Evolutionary conservation across 1,140 invertebrate species (phyloP).

Genomic region (Gyrodactylus bullatarudis): DNA sequence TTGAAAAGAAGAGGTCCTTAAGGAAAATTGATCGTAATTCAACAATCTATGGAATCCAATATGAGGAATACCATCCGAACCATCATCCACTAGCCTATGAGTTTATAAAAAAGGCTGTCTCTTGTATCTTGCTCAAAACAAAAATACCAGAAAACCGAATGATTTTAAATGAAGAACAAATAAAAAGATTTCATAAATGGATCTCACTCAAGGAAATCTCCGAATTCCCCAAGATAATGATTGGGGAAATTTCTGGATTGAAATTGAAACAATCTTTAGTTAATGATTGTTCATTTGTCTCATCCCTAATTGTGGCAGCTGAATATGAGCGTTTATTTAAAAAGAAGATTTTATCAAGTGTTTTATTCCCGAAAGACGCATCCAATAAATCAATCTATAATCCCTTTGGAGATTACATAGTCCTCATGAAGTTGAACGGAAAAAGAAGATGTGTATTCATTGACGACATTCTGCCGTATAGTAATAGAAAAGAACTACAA

Average conservation of each 20-base stretch:
- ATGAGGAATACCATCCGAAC: no score
- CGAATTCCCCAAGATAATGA: background rate
- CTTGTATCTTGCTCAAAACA: no score
- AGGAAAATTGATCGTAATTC: no score
- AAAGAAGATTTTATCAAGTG: background rate
- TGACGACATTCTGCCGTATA: background rate
- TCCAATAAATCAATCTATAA: conserved; percentile 51
- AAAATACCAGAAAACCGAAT: no score
- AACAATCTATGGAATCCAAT: no score
- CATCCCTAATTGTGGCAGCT: background rate
- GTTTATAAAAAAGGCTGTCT: no score
- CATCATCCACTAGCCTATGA: no score
- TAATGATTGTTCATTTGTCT: background rate
- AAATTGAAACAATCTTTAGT: background rate
- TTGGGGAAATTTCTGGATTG: background rate
- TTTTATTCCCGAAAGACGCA: conserved; percentile 63
- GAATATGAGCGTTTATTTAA: background rate
- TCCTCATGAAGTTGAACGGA: conserved; percentile 68
- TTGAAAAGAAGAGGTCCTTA: no score
- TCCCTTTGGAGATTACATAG: conserved; percentile 82
- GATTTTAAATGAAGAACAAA: background rate
- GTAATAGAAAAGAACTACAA: conserved; percentile 24
- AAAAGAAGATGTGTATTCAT: conserved; percentile 28
- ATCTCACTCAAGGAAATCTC: background rate
- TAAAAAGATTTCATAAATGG: background rate